Base-by-base conservation (phyloP, 2,888 invertebrate species). In the Helicoverpa assulta region DNA sequence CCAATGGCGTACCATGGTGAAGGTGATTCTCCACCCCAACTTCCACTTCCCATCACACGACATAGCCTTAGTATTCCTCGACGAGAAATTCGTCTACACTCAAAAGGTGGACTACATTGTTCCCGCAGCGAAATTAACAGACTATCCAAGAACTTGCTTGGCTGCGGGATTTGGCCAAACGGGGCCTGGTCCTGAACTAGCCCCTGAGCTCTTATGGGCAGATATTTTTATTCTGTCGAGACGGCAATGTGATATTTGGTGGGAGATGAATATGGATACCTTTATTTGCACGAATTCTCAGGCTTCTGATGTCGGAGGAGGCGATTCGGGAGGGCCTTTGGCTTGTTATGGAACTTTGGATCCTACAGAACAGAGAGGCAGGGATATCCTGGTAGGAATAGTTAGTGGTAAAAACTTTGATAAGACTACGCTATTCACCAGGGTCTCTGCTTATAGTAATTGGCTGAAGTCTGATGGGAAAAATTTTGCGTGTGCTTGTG, bases 271-370 rank as follows among this genome's bases (percentile, higher is more conserved):
- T 26, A 90, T 78, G 75, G 67, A 70, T 53, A 18, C 55, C 0
- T 78, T 75, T 21, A 18, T 78, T 65, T 86, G 68, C 53, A 75
- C 70, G 4, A 58, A 59, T 54, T 72, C 72, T 1, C 37, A 57
- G 0, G 21, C 52, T 0, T 29, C 65, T 0, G 77, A 72, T 37
- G 70, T 78, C 0, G 82, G 88, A 1, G 80, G 78, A 0, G 93
- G 93, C 0, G 94, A 93, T 69, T 93, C 93, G 0, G 93, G 93
- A 0, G 92, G 93, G 0, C 94, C 93, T 0, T 70, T 94, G 37
- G 84, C 84, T 0, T 93, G 94, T 61, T 82, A 73, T 4, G 81
- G 69, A 2, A 89, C 90, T 0, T 18, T 57, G 1, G 91, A 90
- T 40, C 85, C 88, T 0, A 75, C 47, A 0, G 88, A 90, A 53